Evolutionary conservation across 2,113 vertebrate genomes (phyloP).

Genomic region (Lampris megalopsis): DNA sequence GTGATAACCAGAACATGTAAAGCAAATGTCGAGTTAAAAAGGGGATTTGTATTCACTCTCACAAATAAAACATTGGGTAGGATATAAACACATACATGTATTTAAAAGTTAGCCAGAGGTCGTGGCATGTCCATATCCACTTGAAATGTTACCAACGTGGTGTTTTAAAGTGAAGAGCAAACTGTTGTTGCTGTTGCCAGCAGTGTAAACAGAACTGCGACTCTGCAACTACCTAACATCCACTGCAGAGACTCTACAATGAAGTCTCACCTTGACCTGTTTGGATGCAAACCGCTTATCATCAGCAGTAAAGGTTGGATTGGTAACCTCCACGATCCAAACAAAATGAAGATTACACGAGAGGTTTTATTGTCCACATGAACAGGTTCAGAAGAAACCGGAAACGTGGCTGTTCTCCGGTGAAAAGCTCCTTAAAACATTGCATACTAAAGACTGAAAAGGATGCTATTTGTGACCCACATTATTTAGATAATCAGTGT

Average conservation of each 20-base stretch:
- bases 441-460: no score
- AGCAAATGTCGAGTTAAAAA: no score
- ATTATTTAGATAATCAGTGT: no score
- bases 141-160: neutral
- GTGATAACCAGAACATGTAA: no score
- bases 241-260: slow-evolving; percentile 26
- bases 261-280: slow-evolving; percentile 31
- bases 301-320: slow-evolving; percentile 9
- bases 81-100: no score
- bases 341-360: neutral
- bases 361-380: neutral
- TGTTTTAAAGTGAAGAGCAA: slow-evolving; percentile 1
- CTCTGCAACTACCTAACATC: slow-evolving; percentile 27
- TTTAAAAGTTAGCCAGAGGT: slow-evolving; percentile 27
- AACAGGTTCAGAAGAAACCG: no score
- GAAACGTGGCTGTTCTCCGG: no score
- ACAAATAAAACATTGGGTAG: no score
- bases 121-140: neutral
- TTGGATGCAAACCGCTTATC: slow-evolving; percentile 34
- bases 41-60: no score
- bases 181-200: neutral
- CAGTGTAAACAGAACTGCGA: slow-evolving; percentile 12
- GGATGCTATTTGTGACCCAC: no score
- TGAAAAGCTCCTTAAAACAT: no score
- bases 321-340: neutral